phyloP scores from a whole-genome alignment of 2,797 vertebrate species.

The Helostoma temminkii region DNA sequence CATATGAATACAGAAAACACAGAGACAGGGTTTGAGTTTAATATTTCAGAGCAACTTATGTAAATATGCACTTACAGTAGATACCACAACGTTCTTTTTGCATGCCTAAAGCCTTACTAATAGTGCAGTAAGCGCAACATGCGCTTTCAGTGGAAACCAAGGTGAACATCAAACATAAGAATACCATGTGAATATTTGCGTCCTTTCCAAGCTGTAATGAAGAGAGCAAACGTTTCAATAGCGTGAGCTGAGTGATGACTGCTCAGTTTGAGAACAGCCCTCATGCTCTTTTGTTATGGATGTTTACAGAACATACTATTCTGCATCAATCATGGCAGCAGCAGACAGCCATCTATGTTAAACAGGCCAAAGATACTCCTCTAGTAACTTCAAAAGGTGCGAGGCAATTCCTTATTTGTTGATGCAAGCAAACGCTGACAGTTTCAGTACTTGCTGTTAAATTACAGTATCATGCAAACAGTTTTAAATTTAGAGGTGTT shows the following conservation, averaged over 20 bases:
- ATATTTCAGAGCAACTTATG: too few species aligned
- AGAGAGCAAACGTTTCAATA: slow-evolving; percentile 28
- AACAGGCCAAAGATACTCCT: slow-evolving; percentile 4
- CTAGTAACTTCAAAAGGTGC: not conserved
- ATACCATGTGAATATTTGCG: slow-evolving; percentile 30
- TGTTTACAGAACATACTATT: slow-evolving; percentile 6
- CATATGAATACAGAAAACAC: slow-evolving; percentile 2
- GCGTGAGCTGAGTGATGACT: too few species aligned
- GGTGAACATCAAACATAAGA: slow-evolving; percentile 37
- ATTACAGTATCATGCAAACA: not conserved
- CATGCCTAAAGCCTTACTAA: slow-evolving; percentile 46
- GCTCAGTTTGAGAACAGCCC: slow-evolving; percentile 7
- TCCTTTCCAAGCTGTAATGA: slow-evolving; percentile 28
- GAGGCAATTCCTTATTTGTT: not conserved
- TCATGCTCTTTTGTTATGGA: slow-evolving; percentile 27
- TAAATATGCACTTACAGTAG: not conserved
- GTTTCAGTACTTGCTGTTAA: slow-evolving; percentile 1
- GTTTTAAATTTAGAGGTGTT: not conserved
- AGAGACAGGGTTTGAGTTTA: too few species aligned
- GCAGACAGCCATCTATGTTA: slow-evolving; percentile 11
- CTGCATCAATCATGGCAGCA: slow-evolving; percentile 31
- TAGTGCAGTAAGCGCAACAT: slow-evolving; percentile 52
- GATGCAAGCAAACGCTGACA: slow-evolving; percentile 15
- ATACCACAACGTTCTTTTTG: slow-evolving; percentile 31
- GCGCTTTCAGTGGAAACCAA: slow-evolving; percentile 41